Evolutionary conservation across 2,888 invertebrate genomes (phyloP), one percentile per base, ranked within the genome.

Genomic region (Rhingia campestris): DNA sequence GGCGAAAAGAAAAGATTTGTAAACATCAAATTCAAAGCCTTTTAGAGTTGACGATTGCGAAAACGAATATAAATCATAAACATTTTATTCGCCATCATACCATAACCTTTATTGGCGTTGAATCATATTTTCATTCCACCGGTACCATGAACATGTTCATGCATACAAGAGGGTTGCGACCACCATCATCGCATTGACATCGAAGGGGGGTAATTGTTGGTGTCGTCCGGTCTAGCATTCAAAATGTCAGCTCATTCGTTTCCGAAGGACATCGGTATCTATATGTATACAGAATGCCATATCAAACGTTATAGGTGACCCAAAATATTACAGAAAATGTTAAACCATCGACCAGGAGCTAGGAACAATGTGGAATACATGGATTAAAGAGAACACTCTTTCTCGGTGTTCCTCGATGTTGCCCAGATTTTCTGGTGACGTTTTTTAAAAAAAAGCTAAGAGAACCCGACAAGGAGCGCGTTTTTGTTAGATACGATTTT

Each of bases 41-140:
- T 53, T 69, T 14, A 59, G 33, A 51, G 30, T 39, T 53, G 53
- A 51, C 59, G 51, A 58, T 30, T 41, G 39, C 6, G 61, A 41
- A 47, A 45, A 56, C 49, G 63, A 58, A 64, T 70, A 72, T 77
- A 72, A 77, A 72, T 77, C 77, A 72, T 77, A 77, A 77, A 77
- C 56, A 77, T 77, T 77, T 70, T 70, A 77, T 77, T 64, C 72
- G 70, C 70, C 72, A 49, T 70, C 22, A 22, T 22, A 72, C 77
- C 77, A 77, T 77, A 77, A 77, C 70, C 56, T 63, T 77, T 72
- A 64, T 51, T 51, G 47, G 63, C 49, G 70, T 72, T 77, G 70
- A 77, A 77, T 77, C 70, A 63, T 63, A 59, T 77, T 77, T 70
- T 63, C 43, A 56, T 64, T 39, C 54, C 73, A 56, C 54, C 22